Evolutionary conservation across 2,888 invertebrate genomes (phyloP), one percentile per base, ranked within the genome.

Genomic region (Rhamnusium bicolor): DNA sequence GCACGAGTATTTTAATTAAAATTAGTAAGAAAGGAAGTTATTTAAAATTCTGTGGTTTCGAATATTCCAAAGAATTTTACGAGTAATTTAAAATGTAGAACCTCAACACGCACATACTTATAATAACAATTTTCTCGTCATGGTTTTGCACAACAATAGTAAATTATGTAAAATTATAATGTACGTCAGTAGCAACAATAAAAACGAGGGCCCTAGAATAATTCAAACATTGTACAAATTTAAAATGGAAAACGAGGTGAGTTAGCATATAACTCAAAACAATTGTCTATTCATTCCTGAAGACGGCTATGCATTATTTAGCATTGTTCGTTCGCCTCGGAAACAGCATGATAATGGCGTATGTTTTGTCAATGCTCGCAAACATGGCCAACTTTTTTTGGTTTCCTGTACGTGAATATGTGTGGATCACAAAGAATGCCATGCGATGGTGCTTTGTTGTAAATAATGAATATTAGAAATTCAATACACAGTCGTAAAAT

Each of bases 261-360:
- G 74, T 78, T 79, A 80, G 79, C 79, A 75, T 79, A 80, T 80
- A 79, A 81, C 77, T 81, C 81, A 80, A 82, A 82, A 81, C 82
- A 82, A 82, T 82, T 81, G 80, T 79, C 80, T 81, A 82, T 82
- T 81, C 82, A 81, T 81, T 81, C 76, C 77, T 79, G 76, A 80
- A 81, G 81, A 81, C 79, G 79, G 79, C 75, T 77, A 80, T 81
- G 81, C 81, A 82, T 82, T 82, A 82, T 82, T 80, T 80, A 81
- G 80, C 79, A 81, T 79, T 81, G 82, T 82, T 80, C 79, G 80
- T 16, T 21, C 32, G 32, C 32, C 76, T 78, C 79, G 78, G 80
- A 82, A 81, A 78, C 81, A 75, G 78, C 79, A 81, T 79, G 76
- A 80, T 82, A 82, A 82, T 82, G 70, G 79, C 73, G 72, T 75